Base-by-base conservation (phyloP, 2,888 invertebrate species). In the Drosophila glabriapex region DNA sequence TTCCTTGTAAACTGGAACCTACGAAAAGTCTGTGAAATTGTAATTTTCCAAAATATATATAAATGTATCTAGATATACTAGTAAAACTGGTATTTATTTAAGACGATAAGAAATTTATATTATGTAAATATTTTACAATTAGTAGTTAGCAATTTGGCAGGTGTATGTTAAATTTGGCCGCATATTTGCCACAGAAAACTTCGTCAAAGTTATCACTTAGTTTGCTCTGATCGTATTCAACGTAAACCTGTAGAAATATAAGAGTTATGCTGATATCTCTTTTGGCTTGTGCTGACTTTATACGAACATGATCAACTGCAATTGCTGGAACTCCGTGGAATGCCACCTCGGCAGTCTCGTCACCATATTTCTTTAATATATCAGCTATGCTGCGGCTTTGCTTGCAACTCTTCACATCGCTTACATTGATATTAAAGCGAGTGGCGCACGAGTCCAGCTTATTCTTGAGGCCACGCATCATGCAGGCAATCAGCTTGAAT, bases 321-420 rank as follows among this genome's bases (percentile, higher is more conserved):
- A 93, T 79, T 4, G 92, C 87, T 22, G 93, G 93, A 1, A 93
- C 91, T 68, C 92, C 93, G 0, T 53, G 39, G 41, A 91, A 78
- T 35, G 82, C 37, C 49, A 93, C 79, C 19, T 81, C 58, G 39
- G 78, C 73, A 2, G 93, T 92, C 53, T 80, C 78, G 10, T 85
- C 72, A 2, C 89, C 92, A 77, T 93, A 91, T 61, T 85, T 90
- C 25, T 78, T 66, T 49, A 93, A 73, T 68, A 93, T 92, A 9
- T 93, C 91, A 25, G 59, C 59, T 1, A 85, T 76, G 10, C 65
- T 76, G 33, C 91, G 82, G 0, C 81, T 73, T 4, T 59, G 58
- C 50, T 78, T 88, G 68, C 93, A 93, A 0, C 71, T 37, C 53
- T 87, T 85, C 0, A 91, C 92, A 0, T 70, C 82, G 4, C 68